Evolutionary conservation across 2,888 invertebrate genomes (phyloP).

Genomic region (Neocrepidodera transversa): DNA sequence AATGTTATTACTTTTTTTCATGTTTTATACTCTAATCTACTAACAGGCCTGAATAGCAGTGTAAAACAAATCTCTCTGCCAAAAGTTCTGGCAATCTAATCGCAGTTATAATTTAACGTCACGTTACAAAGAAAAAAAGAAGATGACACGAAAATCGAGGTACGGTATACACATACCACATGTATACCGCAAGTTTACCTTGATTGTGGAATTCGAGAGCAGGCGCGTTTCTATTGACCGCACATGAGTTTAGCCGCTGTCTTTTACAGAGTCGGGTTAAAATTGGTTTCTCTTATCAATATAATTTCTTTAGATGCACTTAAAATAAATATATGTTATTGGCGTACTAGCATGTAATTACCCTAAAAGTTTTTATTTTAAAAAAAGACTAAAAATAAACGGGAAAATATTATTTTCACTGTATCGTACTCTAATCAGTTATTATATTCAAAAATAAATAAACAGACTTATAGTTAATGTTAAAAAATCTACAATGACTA

Average conservation of each 20-base stretch:
- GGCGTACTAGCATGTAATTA: too few species aligned
- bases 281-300: too few species aligned
- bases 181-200: conserved; percentile 9
- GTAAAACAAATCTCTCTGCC: neutral
- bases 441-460: too few species aligned
- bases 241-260: neutral
- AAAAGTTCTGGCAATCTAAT: neutral
- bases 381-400: too few species aligned
- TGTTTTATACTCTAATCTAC: neutral
- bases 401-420: too few species aligned
- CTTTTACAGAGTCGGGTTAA: conserved; percentile 10
- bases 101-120: conserved; percentile 2
- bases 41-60: neutral
- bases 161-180: conserved; percentile 2
- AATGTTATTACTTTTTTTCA: too few species aligned
- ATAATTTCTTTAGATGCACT: too few species aligned
- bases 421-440: too few species aligned
- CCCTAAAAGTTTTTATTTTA: too few species aligned
- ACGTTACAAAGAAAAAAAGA: neutral
- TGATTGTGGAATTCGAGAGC: conserved; percentile 10
- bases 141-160: neutral
- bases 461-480: too few species aligned
- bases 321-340: too few species aligned
- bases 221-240: conserved; percentile 11
- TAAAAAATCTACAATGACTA: too few species aligned